Conservation (phyloP, 2,888 invertebrate species). For the Zaprionus bogoriensis region DNA sequence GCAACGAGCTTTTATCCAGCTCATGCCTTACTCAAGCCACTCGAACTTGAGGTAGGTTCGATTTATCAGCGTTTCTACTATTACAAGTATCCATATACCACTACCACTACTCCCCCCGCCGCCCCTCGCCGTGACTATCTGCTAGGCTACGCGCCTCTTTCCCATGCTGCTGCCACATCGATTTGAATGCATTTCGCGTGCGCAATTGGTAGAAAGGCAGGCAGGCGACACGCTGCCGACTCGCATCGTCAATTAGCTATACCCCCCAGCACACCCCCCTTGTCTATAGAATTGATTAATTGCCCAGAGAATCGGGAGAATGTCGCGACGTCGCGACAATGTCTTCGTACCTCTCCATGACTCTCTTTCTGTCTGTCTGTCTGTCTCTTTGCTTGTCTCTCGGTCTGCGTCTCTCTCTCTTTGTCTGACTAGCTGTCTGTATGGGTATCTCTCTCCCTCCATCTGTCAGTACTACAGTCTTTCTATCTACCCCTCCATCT, state of each 20-base stretch:
- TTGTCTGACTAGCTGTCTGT: too few species aligned
- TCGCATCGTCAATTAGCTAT: conserved; percentile 65
- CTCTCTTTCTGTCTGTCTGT: not conserved
- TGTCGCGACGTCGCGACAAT: conserved; percentile 53
- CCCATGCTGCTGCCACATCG: not conserved
- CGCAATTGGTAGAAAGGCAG: conserved; percentile 34
- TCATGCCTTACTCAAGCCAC: conserved; percentile 41
- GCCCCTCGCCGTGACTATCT: conserved; percentile 2
- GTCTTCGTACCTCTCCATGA: not conserved
- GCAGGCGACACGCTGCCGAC: conserved; percentile 17
- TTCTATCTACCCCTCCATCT: too few species aligned
- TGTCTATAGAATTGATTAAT: conserved; percentile 55
- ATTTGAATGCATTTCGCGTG: conserved; percentile 66
- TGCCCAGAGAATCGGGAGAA: conserved; percentile 35
- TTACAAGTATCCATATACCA: not conserved
- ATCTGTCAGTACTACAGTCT: too few species aligned
- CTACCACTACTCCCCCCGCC: not conserved
- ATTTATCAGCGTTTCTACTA: conserved; percentile 5
- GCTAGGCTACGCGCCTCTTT: not conserved
- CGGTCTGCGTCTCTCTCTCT: too few species aligned
- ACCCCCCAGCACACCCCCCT: too few species aligned
- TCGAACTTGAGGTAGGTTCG: conserved; percentile 61
- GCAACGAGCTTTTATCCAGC: conserved; percentile 15
- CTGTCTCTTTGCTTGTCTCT: not conserved
- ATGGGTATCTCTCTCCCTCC: too few species aligned